Percentiles rank a stretch among this genome's conserved stretches.
phyloP scores from a whole-genome alignment of 2,797 vertebrate species.

The Manis javanica region DNA sequence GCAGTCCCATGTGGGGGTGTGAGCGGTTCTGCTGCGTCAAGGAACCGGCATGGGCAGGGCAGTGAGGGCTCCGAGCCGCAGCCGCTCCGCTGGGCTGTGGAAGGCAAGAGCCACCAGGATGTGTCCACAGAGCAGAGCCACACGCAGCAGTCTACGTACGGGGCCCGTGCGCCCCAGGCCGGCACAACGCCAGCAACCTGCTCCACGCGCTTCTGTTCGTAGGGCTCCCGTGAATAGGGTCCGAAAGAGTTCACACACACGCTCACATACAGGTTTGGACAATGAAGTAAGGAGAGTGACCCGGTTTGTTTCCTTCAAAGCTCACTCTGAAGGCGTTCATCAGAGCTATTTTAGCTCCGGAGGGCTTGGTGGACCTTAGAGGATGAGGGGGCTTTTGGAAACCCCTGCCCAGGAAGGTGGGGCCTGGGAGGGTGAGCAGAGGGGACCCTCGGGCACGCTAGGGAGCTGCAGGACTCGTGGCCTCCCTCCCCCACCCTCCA shows the following conservation, averaged over 20 bases:
- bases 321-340: background rate
- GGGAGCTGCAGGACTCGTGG: too few relatives aligned
- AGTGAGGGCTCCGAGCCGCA: background rate
- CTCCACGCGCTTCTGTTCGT: accelerated
- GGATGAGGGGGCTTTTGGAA: background rate
- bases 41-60: accelerated
- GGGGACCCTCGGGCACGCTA: background rate
- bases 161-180: background rate
- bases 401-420: background rate
- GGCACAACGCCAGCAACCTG: background rate
- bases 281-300: background rate
- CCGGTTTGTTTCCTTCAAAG: background rate
- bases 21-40: background rate
- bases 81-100: background rate
- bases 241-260: too few relatives aligned
- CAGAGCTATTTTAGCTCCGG: too few relatives aligned
- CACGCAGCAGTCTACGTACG: too few relatives aligned
- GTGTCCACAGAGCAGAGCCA: too few relatives aligned
- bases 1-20: accelerated
- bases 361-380: background rate
- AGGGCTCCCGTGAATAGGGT: accelerated
- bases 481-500: background rate
- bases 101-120: background rate
- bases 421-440: background rate
- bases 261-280: background rate